These are phyloP conservation scores for Platerodrilus igneus DNA, from an alignment of 2,888 invertebrate species.

Conservation along the genomic window DNA sequence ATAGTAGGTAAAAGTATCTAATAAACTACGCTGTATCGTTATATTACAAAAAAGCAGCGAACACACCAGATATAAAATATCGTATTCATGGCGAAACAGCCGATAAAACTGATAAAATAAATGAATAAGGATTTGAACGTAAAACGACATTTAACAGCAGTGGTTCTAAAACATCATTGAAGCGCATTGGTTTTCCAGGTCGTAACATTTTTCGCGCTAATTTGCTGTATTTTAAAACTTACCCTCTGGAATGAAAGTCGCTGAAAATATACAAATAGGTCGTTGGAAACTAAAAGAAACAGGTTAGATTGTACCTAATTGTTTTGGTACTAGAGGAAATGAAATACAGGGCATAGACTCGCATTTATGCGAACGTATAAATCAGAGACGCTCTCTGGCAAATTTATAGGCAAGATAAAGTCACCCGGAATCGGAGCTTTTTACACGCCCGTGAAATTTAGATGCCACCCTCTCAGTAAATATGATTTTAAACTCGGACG, in stretches of 20 bases:
- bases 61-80: constrained; percentile 36
- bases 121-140: constrained; percentile 38
- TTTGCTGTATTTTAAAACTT: too few species aligned
- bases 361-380: constrained; percentile 50
- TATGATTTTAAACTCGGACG: constrained; percentile 47
- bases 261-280: too few species aligned
- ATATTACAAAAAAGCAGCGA: constrained; percentile 25
- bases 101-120: constrained; percentile 38
- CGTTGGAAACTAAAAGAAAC: not conserved
- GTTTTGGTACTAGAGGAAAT: constrained; percentile 19
- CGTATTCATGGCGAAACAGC: constrained; percentile 36
- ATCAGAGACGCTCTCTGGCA: constrained; percentile 51
- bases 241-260: too few species aligned
- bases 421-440: constrained; percentile 50
- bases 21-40: too few species aligned
- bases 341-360: constrained; percentile 25
- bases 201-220: too few species aligned
- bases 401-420: constrained; percentile 52
- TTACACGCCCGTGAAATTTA: constrained; percentile 50
- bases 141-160: constrained; percentile 30
- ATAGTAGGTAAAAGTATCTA: too few species aligned
- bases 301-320: not conserved
- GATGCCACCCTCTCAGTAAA: constrained; percentile 45
- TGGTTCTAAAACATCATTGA: constrained; percentile 26
- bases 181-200: too few species aligned